Evolutionary conservation across 2,113 vertebrate species (phyloP), one percentile per base, ranked within the genome.

Genomic region (Garra rufa): DNA sequence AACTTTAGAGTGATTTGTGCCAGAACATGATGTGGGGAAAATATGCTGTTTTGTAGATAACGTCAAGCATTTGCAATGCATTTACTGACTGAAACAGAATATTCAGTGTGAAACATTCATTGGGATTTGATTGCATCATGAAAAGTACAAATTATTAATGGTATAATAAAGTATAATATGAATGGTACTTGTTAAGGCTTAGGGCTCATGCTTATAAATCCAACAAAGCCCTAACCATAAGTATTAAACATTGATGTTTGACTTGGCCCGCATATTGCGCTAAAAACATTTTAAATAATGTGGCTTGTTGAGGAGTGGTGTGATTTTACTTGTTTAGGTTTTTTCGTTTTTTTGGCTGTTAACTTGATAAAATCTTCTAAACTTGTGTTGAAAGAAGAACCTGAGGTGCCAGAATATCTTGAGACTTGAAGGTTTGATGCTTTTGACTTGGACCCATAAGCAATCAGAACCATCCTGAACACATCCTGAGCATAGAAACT

Each of bases 1-100:
- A 88, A 87, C 48, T 71, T 86, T 81, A 34, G 70, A 88, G 82
- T 59, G 43, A 59, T 43, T 74, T 26, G 38, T 13, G 13, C 9
- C 24, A 7, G n/a, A 57, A n/a, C 9, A 43, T 50, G 71, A 21
- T 10, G 41, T 1, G 13, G 34, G 24, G 1, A 46, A 65, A 50
- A 8, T 24, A 59, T 26, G 17, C 15, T 71, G 21, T 71, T 71
- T n/a, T 44, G 6, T 44, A 44, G 67, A 70, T 41, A 38, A 70
- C 0, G 2, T 41, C 30, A 41, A 11, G 34, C 38, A 15, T 44
- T 44, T n/a, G 10, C 21, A 24, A 14, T 43, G 38, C 69, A 43
- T 44, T 71, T 44, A 69, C 30, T 38, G 65, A 67, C 17, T 69
- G 30, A 69, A 69, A 63, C 26, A 17, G 13, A 21, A 69, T 67